Percentiles rank a stretch among this genome's conserved stretches.
These are phyloP conservation scores for Onthophagus sagittarius DNA, from an alignment of 2,888 invertebrate genomes.

Conservation along the genomic window DNA sequence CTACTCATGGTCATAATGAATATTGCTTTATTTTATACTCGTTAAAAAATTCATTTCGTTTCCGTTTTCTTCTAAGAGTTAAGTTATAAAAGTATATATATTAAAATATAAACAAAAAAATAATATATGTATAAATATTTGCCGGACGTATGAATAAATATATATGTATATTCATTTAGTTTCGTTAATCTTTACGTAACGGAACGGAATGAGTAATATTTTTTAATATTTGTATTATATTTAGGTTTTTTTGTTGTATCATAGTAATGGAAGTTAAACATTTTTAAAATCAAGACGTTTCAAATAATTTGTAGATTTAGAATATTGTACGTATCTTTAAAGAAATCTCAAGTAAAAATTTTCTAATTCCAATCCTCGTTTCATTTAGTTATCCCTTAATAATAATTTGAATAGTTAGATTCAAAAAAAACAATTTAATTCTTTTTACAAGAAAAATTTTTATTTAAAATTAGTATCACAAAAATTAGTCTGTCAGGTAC, in stretches of 20 bases:
- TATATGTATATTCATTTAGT: background rate
- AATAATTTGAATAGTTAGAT: too few species aligned
- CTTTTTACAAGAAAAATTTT: background rate
- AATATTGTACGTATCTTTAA: too few species aligned
- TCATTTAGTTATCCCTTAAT: too few species aligned
- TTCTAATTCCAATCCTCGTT: too few species aligned
- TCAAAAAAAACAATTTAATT: background rate
- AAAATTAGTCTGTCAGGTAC: conserved; percentile 7
- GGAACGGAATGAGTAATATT: background rate
- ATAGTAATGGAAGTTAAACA: background rate
- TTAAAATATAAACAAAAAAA: background rate
- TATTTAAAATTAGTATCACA: conserved; percentile 11
- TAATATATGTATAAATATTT: background rate
- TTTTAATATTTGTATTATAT: background rate
- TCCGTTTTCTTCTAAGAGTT: conserved; percentile 6
- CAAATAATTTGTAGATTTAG: background rate
- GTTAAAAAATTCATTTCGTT: conserved; percentile 15
- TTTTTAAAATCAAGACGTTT: background rate
- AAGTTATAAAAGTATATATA: conserved; percentile 1
- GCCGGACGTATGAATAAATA: background rate
- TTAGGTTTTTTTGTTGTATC: background rate
- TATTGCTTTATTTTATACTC: conserved; percentile 10
- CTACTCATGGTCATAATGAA: conserved; percentile 18
- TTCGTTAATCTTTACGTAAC: background rate
- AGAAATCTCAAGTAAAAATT: too few species aligned